Conservation (phyloP, 2,113 vertebrate species). For the Balaenoptera acutorostrata region DNA sequence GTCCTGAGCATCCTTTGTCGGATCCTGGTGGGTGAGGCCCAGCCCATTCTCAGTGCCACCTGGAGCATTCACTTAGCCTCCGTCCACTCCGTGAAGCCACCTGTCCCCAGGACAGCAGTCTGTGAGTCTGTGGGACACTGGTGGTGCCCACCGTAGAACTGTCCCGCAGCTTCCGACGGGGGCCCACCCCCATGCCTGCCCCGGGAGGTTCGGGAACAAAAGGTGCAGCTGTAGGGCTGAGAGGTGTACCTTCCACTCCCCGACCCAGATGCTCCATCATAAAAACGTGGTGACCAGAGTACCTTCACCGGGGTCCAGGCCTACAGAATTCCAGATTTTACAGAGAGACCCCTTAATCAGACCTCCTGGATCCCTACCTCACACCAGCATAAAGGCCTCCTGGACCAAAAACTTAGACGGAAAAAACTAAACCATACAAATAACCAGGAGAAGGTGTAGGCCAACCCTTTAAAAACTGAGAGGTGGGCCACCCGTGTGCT, state of each 20-base stretch:
- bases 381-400: background rate
- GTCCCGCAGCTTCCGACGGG: background rate
- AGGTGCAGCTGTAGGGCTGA: background rate
- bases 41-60: too few species aligned
- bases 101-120: background rate
- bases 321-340: background rate
- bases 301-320: background rate
- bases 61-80: background rate
- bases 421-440: background rate
- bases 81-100: fast-evolving
- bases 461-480: too few species aligned
- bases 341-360: background rate
- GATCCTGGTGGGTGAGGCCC: background rate
- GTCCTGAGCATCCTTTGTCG: background rate
- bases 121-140: background rate
- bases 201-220: background rate
- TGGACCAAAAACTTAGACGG: background rate
- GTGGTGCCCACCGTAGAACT: fast-evolving
- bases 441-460: background rate
- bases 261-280: fast-evolving
- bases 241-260: background rate
- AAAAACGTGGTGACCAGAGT: background rate
- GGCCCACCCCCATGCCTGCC: background rate
- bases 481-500: background rate
- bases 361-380: background rate